These are phyloP conservation scores for Eunapius fragilis DNA, from an alignment of 37 sponge, comb jelly and placozoan genomes.

Conservation along the genomic window DNA sequence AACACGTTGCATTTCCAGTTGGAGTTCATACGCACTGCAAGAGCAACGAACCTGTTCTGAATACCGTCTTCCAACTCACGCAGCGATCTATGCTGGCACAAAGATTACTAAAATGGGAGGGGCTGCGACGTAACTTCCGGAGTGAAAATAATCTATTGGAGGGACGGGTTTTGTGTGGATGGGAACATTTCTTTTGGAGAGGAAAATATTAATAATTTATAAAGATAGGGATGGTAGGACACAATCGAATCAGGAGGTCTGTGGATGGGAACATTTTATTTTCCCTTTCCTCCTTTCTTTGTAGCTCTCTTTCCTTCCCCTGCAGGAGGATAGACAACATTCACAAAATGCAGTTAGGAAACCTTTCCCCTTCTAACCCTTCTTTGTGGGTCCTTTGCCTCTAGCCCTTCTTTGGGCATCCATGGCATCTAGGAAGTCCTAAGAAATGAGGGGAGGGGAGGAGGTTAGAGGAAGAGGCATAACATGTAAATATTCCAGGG, in stretches of 20 bases:
- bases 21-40: neutral
- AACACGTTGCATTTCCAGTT: neutral
- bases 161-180: too few species aligned
- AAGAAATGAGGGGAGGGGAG: too few species aligned
- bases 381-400: conserved; percentile 76
- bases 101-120: neutral
- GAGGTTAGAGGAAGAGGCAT: too few species aligned
- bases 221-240: too few species aligned
- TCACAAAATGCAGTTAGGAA: neutral
- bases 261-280: neutral
- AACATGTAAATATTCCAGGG: too few species aligned
- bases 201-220: too few species aligned
- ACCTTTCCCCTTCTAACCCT: conserved; percentile 32
- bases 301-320: conserved; percentile 50
- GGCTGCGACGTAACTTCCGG: neutral
- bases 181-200: neutral
- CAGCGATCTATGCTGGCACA: neutral
- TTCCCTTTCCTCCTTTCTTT: conserved; percentile 23
- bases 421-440: conserved; percentile 73
- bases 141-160: neutral
- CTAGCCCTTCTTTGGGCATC: conserved; percentile 42
- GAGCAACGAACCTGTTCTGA: neutral
- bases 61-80: neutral
- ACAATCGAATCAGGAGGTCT: neutral
- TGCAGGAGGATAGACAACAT: neutral